Percentiles rank a stretch among this genome's conserved stretches.
These are phyloP conservation scores for Zosterops borbonicus DNA, from an alignment of 2,113 vertebrate genomes.

Conservation along the genomic window DNA sequence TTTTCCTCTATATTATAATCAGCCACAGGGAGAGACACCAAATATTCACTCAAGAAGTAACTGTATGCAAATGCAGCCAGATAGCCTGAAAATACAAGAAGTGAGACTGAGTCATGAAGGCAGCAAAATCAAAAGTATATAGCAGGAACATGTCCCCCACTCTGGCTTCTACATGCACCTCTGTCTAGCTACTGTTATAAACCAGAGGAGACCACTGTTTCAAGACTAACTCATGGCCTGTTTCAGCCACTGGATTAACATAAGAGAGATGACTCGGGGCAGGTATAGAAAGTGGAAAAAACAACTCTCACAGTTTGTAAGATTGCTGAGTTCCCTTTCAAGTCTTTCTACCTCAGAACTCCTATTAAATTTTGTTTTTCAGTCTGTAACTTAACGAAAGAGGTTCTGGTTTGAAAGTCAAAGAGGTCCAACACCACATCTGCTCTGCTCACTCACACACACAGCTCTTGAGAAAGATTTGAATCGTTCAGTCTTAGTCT, in stretches of 20 bases:
- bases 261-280: neutral
- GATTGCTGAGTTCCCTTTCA: neutral
- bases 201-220: neutral
- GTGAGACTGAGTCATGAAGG: conserved; percentile 42
- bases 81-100: neutral
- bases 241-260: neutral
- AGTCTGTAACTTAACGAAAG: neutral
- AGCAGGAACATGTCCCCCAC: conserved; percentile 12
- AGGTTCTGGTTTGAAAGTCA: neutral
- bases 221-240: neutral
- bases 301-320: neutral
- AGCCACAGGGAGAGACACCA: neutral
- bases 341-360: neutral
- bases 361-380: neutral
- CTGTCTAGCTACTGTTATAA: neutral
- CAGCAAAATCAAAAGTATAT: neutral
- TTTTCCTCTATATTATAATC: conserved; percentile 2
- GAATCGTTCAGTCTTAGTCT: neutral
- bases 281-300: neutral
- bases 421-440: neutral
- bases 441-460: neutral
- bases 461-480: neutral
- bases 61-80: conserved; percentile 48
- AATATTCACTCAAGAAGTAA: conserved; percentile 27
- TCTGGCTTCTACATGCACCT: too few relatives aligned